Percentiles rank a stretch among this genome's conserved stretches.
These are phyloP conservation scores for Noctua janthe DNA, from an alignment of 2,888 invertebrate genomes.

Conservation along the genomic window DNA sequence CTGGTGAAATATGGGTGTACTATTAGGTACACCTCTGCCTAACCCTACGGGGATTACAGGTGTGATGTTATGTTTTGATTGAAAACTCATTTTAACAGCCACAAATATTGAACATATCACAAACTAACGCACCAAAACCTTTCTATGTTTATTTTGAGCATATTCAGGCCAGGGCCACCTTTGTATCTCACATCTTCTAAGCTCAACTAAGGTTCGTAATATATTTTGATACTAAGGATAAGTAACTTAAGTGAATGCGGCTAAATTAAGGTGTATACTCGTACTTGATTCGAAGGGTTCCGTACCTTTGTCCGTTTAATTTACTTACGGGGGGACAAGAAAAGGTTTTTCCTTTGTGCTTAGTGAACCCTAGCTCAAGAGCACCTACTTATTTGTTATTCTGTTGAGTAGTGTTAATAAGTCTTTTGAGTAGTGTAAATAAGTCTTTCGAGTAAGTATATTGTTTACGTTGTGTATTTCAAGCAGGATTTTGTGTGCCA, in stretches of 20 bases:
- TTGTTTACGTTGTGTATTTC: too few relatives aligned
- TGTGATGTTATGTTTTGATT: too few relatives aligned
- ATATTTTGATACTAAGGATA: constrained; percentile 33
- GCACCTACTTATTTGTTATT: constrained; percentile 6
- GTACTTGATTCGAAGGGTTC: constrained; percentile 36
- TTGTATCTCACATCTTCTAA: background rate
- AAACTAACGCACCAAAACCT: too few relatives aligned
- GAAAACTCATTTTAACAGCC: background rate
- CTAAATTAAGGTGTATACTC: constrained; percentile 40
- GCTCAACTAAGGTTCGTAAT: background rate
- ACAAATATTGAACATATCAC: background rate
- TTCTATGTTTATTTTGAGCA: constrained; percentile 7
- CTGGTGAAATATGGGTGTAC: too few relatives aligned
- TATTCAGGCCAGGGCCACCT: background rate
- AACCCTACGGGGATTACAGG: too few relatives aligned
- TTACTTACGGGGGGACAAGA: constrained; percentile 42
- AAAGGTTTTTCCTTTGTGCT: constrained; percentile 47
- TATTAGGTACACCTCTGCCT: too few relatives aligned
- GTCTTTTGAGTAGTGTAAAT: too few relatives aligned
- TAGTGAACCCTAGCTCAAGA: background rate
- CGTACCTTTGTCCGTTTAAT: constrained; percentile 45
- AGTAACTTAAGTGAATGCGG: constrained; percentile 41
- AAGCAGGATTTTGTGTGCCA: too few relatives aligned
- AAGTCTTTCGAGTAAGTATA: background rate
- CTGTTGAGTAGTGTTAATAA: background rate